Evolutionary conservation across 1,140 invertebrate species (phyloP).

Genomic region (Pachypsylla venusta): DNA sequence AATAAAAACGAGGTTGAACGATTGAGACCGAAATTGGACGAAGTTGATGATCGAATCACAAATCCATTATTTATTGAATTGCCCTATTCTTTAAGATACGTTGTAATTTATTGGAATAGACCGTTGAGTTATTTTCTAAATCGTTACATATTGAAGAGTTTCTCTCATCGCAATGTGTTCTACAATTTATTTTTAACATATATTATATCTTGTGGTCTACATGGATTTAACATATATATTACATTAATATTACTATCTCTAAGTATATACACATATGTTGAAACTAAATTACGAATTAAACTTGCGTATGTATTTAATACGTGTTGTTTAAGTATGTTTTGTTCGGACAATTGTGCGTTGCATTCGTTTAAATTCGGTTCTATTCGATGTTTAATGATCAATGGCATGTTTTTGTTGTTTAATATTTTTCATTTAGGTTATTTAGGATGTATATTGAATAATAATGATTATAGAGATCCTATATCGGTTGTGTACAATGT

Average conservation of each 20-base stretch:
- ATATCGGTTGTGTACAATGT: not conserved
- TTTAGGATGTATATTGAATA: not conserved
- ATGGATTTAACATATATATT: not conserved
- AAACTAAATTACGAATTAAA: not conserved
- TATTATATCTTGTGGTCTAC: not conserved
- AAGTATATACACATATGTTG: not conserved
- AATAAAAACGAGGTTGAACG: no score
- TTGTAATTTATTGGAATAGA: not conserved
- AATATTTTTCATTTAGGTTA: not conserved
- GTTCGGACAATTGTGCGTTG: not conserved
- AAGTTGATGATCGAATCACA: not conserved
- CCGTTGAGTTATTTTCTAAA: not conserved
- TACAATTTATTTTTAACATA: not conserved
- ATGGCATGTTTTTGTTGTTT: not conserved
- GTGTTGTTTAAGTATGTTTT: not conserved
- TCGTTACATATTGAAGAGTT: not conserved
- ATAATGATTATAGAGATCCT: not conserved
- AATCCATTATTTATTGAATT: not conserved
- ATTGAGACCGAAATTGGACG: not conserved
- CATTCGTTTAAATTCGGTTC: not conserved
- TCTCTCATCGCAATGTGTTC: not conserved
- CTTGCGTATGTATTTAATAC: not conserved
- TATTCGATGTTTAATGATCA: not conserved
- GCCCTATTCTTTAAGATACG: not conserved
- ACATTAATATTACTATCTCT: not conserved